phyloP scores from a whole-genome alignment of 2,797 vertebrate genomes.

The Cyclura pinguis region DNA sequence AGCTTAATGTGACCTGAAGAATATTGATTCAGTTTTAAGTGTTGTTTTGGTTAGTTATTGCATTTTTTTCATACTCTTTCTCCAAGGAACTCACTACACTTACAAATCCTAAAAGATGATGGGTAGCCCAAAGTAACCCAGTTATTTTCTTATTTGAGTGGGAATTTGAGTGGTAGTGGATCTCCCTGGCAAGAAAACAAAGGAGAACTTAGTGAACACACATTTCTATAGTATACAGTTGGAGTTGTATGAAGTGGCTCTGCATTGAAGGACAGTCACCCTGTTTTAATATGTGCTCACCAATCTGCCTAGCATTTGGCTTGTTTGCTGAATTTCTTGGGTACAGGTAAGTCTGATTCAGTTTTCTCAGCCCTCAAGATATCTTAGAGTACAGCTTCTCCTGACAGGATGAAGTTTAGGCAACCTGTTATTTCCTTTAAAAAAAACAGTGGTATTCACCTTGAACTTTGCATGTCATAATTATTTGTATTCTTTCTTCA shows the following conservation, averaged over 20 bases:
- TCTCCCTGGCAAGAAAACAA: not conserved
- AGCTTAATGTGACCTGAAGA: no score
- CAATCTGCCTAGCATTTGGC: not conserved
- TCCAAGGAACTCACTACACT: not conserved
- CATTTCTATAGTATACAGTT: not conserved
- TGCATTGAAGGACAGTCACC: not conserved
- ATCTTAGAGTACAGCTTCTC: not conserved
- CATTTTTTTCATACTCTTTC: not conserved
- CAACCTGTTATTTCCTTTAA: not conserved
- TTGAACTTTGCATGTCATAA: not conserved
- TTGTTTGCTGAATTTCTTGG: not conserved
- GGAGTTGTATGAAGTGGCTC: not conserved
- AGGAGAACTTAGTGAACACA: not conserved
- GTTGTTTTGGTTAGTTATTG: not conserved
- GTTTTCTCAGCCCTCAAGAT: not conserved
- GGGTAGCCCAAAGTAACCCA: not conserved
- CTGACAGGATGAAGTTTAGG: not conserved
- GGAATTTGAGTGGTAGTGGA: not conserved
- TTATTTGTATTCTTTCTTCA: not conserved
- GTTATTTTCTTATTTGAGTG: not conserved
- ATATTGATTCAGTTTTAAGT: not conserved
- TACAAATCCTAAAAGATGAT: not conserved
- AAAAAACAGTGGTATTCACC: no score
- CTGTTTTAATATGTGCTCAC: not conserved
- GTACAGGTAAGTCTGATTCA: not conserved